Evolutionary conservation across 2,797 vertebrate species (phyloP), one percentile per base, ranked within the genome.

Genomic region (Sebastes dallii): DNA sequence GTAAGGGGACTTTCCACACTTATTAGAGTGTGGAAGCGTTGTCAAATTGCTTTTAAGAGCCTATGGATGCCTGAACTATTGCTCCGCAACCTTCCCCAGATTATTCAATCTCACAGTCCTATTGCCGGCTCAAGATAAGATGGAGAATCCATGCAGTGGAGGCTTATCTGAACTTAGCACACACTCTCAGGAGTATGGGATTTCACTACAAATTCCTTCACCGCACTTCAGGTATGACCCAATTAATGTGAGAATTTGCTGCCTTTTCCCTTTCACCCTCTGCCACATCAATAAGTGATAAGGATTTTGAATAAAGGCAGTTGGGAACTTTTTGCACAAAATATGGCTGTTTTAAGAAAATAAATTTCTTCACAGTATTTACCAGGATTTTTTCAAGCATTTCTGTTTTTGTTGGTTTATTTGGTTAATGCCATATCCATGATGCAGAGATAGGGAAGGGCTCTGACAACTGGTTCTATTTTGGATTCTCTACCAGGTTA

Each of bases 121-220:
- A 89, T 95, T 96, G 95, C 93, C 52, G 74, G 91, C 84, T 81
- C 52, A 62, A 92, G 96, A 96, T 96, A 96, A 96, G 88, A 95
- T 92, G 91, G 88, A 86, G 93, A 96, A 96, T 96, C 95, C 94
- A 95, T 95, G 95, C 95, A 95, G 95, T 94, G 92, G 93, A 92
- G 92, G 92, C 96, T 98, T 98, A 98, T 98, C 97, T 96, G 56
- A 94, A 93, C 84, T 94, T 94, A 95, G 92, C 97, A 98, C 95
- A 94, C 95, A 87, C 84, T 93, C 95, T 93, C 91, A 83, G 93
- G 89, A 92, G 93, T 94, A 94, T 92, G 88, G 91, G 94, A 95
- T 95, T 96, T 95, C 93, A 93, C 91, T 88, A 85, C 84, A 88
- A 92, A 93, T 93, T 91, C 90, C 93, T 91, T 75, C 81, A 78